Conservation (phyloP, 1,140 invertebrate species). For the Helicoverpa armigera region DNA sequence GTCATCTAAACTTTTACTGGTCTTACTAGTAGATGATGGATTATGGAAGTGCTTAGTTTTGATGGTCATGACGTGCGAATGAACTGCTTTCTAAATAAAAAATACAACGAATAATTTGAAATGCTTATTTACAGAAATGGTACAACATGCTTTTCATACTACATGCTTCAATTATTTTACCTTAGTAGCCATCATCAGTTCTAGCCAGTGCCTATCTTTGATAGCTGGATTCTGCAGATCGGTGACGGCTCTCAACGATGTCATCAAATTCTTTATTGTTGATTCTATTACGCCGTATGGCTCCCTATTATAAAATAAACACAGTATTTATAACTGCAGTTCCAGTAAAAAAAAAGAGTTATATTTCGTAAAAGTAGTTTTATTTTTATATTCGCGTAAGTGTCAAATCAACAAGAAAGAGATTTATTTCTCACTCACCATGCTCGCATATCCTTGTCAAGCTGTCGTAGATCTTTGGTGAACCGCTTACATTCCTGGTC, state of each 20-base stretch:
- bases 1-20: constrained; percentile 62
- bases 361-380: too few species aligned
- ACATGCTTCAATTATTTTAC: constrained; percentile 81
- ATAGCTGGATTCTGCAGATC: constrained; percentile 98
- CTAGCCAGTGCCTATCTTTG: constrained; percentile 96
- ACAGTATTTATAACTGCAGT: constrained; percentile 1
- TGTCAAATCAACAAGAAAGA: too few species aligned
- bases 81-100: constrained; percentile 71
- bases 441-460: constrained; percentile 95
- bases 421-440: constrained; percentile 88
- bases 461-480: constrained; percentile 92
- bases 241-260: constrained; percentile 94
- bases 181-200: constrained; percentile 96
- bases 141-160: constrained; percentile 2
- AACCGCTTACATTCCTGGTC: constrained; percentile 98
- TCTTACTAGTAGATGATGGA: constrained; percentile 33
- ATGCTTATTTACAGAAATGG: constrained; percentile 44
- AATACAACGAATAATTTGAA: constrained; percentile 45
- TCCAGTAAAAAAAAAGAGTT: background rate
- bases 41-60: constrained; percentile 56
- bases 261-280: constrained; percentile 94
- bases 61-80: constrained; percentile 66
- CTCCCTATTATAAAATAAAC: constrained; percentile 72
- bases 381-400: too few species aligned
- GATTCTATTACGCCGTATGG: constrained; percentile 89